Percentiles rank a stretch among this genome's conserved stretches.
These are phyloP conservation scores for Acestrorhynchus altus DNA, from an alignment of 2,797 vertebrate genomes.

Conservation along the genomic window DNA sequence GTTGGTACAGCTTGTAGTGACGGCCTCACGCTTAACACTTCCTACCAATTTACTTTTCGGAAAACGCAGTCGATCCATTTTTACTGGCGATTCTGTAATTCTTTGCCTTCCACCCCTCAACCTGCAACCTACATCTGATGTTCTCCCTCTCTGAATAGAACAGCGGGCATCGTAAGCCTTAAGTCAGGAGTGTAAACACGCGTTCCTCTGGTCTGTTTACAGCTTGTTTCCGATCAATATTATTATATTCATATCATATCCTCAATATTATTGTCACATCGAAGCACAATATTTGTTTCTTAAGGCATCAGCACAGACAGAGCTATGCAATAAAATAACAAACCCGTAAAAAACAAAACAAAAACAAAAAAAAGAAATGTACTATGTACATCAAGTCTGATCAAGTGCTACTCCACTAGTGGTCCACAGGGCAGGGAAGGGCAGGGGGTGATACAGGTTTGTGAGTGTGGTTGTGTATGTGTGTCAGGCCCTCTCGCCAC, in stretches of 20 bases:
- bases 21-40: not conserved
- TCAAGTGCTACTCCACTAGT: conserved; percentile 72
- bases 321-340: conserved; percentile 73
- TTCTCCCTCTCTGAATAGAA: not conserved
- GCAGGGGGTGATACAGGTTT: conserved; percentile 29
- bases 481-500: conserved; percentile 54
- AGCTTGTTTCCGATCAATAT: conserved; percentile 25
- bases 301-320: conserved; percentile 80
- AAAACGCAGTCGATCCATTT: not conserved
- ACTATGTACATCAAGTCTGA: conserved; percentile 74
- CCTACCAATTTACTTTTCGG: not conserved
- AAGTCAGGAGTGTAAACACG: conserved; percentile 49
- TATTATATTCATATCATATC: conserved; percentile 39
- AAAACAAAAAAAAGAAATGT: conserved; percentile 72
- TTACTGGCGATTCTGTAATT: not conserved
- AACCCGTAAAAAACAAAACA: conserved; percentile 70
- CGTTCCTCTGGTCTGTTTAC: conserved; percentile 36
- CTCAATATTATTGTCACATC: conserved; percentile 40
- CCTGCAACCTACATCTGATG: not conserved
- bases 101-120: not conserved
- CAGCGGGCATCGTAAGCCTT: conserved; percentile 28
- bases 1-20: not conserved
- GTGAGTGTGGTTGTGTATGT: conserved; percentile 47
- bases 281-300: conserved; percentile 61
- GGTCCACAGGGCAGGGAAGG: conserved; percentile 43